A percentile compares a stretch with the other conserved stretches of the same genome.
Evolutionary conservation across 2,888 invertebrate genomes (phyloP).

Genomic region (Pyrrhosoma nymphula): DNA sequence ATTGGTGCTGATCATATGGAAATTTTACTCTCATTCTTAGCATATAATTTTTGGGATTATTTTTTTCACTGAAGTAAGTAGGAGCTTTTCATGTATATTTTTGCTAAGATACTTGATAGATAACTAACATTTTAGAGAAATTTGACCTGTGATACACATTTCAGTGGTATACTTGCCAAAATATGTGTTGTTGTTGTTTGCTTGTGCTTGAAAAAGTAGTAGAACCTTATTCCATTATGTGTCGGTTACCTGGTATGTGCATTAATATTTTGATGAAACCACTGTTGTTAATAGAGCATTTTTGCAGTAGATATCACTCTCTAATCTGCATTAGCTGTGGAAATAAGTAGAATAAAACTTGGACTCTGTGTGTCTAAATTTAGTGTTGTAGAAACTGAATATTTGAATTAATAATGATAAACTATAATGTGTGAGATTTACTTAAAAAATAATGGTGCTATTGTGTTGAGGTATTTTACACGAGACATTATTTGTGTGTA

Average conservation of each 20-base stretch:
- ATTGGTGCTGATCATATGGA: constrained; percentile 23
- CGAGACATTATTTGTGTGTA: constrained; percentile 29
- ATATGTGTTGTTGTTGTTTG: constrained; percentile 59
- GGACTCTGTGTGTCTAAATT: constrained; percentile 16
- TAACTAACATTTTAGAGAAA: constrained; percentile 54
- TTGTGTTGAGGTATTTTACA: constrained; percentile 49
- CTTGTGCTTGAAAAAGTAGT: constrained; percentile 54
- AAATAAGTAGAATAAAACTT: neutral
- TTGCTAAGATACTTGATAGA: constrained; percentile 8
- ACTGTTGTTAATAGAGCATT: constrained; percentile 43
- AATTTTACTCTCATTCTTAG: neutral
- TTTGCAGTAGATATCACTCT: constrained; percentile 15
- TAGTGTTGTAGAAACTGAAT: neutral
- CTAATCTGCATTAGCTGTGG: constrained; percentile 9
- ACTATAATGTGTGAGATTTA: constrained; percentile 24
- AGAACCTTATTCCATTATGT: constrained; percentile 29
- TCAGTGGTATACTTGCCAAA: constrained; percentile 45
- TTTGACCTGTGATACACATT: constrained; percentile 61
- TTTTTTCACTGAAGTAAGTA: constrained; percentile 4
- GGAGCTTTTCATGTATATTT: constrained; percentile 48
- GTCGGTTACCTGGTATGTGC: constrained; percentile 28
- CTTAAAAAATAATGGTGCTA: constrained; percentile 60
- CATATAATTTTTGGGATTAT: neutral
- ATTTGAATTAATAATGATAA: neutral
- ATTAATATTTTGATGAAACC: constrained; percentile 37